phyloP scores from a whole-genome alignment of 2,797 vertebrate species.

The Enteromius viviparus region DNA sequence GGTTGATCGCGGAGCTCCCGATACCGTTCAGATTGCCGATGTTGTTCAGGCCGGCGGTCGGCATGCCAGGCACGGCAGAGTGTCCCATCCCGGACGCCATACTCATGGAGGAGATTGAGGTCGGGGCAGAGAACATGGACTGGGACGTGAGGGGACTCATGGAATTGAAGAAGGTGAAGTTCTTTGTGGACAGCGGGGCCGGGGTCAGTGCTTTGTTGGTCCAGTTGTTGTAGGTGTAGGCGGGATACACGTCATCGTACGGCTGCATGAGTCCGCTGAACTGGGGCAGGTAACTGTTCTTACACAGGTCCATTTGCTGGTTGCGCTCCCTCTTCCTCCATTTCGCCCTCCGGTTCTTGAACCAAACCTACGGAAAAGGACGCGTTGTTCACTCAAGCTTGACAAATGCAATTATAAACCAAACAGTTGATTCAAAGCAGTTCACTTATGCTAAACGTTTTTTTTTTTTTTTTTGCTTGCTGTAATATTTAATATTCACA shows the following conservation, averaged over 20 bases:
- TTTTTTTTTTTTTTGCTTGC: not conserved
- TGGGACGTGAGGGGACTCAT: constrained; percentile 97
- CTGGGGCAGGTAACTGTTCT: constrained; percentile 97
- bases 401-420: not conserved
- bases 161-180: constrained; percentile 99
- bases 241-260: constrained; percentile 96
- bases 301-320: constrained; percentile 98
- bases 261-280: constrained; percentile 98
- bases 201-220: constrained; percentile 94
- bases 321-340: constrained; percentile 98
- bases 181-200: constrained; percentile 92
- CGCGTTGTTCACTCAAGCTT: constrained; percentile 16
- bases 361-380: constrained; percentile 87
- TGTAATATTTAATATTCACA: not conserved
- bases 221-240: constrained; percentile 99
- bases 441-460: not conserved
- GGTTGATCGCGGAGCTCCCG: constrained; percentile 90
- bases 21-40: constrained; percentile 94
- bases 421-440: not conserved
- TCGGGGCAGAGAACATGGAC: constrained; percentile 96
- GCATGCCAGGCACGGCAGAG: constrained; percentile 90
- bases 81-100: constrained; percentile 96
- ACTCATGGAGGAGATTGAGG: constrained; percentile 96
- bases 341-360: constrained; percentile 97
- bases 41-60: constrained; percentile 91